A percentile compares a stretch with the other conserved stretches of the same genome.
These are phyloP conservation scores for Harpagifer antarcticus DNA, from an alignment of 2,797 vertebrate genomes.

Conservation along the genomic window DNA sequence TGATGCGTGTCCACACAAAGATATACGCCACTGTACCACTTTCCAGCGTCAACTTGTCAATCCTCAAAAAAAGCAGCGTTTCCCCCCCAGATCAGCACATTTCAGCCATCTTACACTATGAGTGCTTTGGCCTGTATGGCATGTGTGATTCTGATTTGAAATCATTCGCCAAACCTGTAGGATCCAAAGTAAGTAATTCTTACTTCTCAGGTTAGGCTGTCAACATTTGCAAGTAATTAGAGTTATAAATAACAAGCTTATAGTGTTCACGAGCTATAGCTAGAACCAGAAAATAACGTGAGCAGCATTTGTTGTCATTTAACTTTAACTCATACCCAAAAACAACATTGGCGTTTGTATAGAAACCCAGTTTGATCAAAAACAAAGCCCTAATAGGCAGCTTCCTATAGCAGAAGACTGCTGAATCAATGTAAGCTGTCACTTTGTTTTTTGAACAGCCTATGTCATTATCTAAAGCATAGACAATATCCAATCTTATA, in stretches of 20 bases:
- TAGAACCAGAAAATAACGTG: neutral
- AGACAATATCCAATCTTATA: neutral
- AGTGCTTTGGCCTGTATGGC: neutral
- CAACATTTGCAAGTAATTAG: neutral
- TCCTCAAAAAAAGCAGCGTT: neutral
- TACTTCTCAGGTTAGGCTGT: neutral
- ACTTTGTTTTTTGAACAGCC: neutral
- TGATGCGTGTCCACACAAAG: neutral
- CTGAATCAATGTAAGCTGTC: neutral
- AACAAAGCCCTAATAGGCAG: neutral
- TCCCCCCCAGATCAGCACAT: neutral
- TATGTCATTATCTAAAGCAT: neutral
- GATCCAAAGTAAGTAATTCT: neutral
- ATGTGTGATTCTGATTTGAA: neutral
- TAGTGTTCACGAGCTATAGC: neutral
- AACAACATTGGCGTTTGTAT: neutral
- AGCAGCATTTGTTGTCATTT: neutral
- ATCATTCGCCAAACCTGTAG: constrained; percentile 1
- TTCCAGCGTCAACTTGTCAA: neutral
- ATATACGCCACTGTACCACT: neutral
- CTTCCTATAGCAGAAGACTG: neutral
- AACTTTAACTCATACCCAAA: neutral
- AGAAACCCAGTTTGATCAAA: neutral
- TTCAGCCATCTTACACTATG: neutral
- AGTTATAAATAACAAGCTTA: neutral